Conservation (phyloP, 2,113 vertebrate genomes). For the Cathartes aura region DNA sequence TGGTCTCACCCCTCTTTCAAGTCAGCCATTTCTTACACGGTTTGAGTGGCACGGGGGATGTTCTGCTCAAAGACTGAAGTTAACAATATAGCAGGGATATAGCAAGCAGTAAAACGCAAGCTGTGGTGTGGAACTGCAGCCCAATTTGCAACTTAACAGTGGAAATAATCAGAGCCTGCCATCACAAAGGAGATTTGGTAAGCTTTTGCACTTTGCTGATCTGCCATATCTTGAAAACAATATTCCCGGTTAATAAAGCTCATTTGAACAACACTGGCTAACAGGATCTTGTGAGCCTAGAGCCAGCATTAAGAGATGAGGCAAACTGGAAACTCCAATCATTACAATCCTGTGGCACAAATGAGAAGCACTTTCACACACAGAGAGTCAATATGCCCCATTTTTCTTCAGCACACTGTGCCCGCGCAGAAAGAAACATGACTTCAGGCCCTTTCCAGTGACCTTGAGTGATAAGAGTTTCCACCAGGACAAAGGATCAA, state of each 20-base stretch:
- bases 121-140: not conserved
- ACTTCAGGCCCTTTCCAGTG: not conserved
- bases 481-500: conserved; percentile 19
- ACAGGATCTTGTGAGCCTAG: not conserved
- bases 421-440: not conserved
- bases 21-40: not conserved
- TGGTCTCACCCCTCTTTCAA: not conserved
- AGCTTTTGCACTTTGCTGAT: not conserved
- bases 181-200: not conserved
- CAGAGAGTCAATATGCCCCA: not conserved
- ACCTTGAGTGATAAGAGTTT: not conserved
- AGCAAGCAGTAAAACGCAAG: not conserved
- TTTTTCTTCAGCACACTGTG: not conserved
- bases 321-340: not conserved
- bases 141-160: not conserved
- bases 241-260: not conserved
- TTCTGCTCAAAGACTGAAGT: not conserved
- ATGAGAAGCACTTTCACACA: not conserved
- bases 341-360: not conserved
- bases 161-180: not conserved
- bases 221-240: not conserved
- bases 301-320: not conserved
- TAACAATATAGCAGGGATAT: not conserved
- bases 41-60: not conserved
- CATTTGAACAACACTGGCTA: not conserved